Evolutionary conservation across 2,888 invertebrate species (phyloP), one percentile per base, ranked within the genome.

Genomic region (Lasioglossum villosulum): DNA sequence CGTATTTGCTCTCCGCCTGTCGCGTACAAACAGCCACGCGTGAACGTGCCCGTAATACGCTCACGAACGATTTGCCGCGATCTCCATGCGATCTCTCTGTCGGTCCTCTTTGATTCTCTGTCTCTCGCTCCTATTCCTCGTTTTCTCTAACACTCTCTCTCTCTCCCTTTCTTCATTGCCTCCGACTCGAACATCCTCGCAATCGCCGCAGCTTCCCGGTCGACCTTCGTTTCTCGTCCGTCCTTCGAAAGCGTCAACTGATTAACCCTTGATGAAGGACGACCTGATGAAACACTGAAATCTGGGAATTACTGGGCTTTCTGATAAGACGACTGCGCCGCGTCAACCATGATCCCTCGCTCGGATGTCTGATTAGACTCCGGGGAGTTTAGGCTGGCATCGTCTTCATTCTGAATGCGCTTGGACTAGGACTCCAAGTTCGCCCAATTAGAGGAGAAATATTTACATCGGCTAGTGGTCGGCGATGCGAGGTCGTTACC

Each of bases 1-100:
- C 91, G 92, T 93, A 92, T 92, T 93, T 92, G 92, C 92, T 92
- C 92, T 92, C 90, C 90, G 91, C 80, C 90, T 89, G 90, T 91
- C 90, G 90, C 86, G 90, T 84, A 84, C 87, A 89, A 89, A 89
- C 87, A 90, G 75, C 79, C 80, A 83, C 89, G 90, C 89, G 90
- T 86, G 89, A 86, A 89, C 89, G 82, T 86, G 86, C 82, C 79
- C 68, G 83, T 86, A 86, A 86, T 82, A 86, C 88, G 72, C 59
- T 82, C 86, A 88, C 88, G 88, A 86, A 42, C 88, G 86, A 88
- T 88, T 88, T 88, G 82, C 88, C 80, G 42, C 81, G 86, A 88
- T 81, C 88, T 88, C 79, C 71, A 76, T 59, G 71, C 79, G 68
- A 72, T 78, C 76, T 85, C 85, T 75, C 84, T 63, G 74, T 72